Evolutionary conservation across 2,113 vertebrate genomes (phyloP).

Genomic region (Brachyhypopomus occidentalis): DNA sequence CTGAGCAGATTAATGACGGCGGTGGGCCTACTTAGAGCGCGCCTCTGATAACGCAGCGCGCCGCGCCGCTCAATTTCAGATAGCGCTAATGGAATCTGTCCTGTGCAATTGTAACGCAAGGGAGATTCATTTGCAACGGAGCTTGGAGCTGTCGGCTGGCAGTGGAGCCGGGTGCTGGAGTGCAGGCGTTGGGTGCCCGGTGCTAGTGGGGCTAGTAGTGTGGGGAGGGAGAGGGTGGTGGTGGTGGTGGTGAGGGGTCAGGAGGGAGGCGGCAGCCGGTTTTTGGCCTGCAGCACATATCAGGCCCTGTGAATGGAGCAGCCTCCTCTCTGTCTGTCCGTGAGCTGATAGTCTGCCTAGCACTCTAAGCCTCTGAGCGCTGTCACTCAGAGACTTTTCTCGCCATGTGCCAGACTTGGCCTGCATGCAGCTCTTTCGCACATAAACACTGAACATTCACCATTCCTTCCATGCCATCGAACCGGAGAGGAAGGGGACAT

Average conservation of each 20-base stretch:
- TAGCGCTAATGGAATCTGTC: constrained; percentile 99
- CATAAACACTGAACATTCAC: too few relatives aligned
- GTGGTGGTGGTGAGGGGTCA: constrained; percentile 63
- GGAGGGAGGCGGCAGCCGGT: constrained; percentile 87
- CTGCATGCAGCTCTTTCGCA: not conserved
- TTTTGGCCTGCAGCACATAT: constrained; percentile 86
- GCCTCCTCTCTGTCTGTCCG: constrained; percentile 85
- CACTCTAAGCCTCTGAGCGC: constrained; percentile 79
- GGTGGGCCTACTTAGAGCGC: constrained; percentile 72
- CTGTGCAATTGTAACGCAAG: constrained; percentile 98
- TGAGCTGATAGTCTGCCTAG: constrained; percentile 83
- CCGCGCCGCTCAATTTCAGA: constrained; percentile 96
- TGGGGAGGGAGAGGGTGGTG: constrained; percentile 30
- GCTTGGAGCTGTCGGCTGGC: constrained; percentile 96
- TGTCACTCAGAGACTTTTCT: constrained; percentile 9
- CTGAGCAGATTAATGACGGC: constrained; percentile 96
- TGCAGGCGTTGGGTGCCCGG: constrained; percentile 68
- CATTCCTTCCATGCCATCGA: too few relatives aligned
- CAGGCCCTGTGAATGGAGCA: constrained; percentile 85
- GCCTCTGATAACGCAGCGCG: constrained; percentile 83
- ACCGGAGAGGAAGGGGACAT: too few relatives aligned
- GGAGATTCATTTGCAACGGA: constrained; percentile 99
- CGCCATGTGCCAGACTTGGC: not conserved
- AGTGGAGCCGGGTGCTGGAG: not conserved
- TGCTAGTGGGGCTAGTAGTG: constrained; percentile 40